These are phyloP conservation scores for Chydorus sphaericus DNA, from an alignment of 2,888 invertebrate genomes.

Conservation along the genomic window DNA sequence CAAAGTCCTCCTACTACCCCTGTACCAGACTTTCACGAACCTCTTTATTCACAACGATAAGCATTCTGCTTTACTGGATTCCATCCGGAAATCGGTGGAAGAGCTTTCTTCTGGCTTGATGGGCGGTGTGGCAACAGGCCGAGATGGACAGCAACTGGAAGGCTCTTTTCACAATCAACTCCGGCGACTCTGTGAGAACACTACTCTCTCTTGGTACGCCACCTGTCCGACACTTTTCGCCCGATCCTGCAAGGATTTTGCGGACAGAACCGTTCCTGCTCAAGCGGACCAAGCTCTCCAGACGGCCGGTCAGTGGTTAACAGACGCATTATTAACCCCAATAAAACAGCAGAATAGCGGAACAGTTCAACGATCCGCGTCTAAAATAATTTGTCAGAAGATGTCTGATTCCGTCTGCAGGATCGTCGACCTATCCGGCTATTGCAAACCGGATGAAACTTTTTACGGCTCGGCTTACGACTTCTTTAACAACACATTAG, in stretches of 20 bases:
- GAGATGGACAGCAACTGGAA: background rate
- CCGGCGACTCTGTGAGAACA: background rate
- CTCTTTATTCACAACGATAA: background rate
- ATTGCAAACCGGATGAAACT: background rate
- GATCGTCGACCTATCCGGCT: background rate
- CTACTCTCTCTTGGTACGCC: background rate
- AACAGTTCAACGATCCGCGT: background rate
- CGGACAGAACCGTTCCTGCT: background rate
- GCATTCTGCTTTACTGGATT: background rate
- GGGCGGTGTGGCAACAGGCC: background rate
- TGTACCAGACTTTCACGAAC: background rate
- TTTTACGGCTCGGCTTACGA: background rate
- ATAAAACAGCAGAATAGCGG: background rate
- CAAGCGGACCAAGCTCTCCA: background rate
- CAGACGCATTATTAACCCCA: background rate
- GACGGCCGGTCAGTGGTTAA: background rate
- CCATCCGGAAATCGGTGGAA: background rate
- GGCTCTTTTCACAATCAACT: background rate
- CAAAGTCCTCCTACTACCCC: background rate
- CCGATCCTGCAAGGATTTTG: background rate
- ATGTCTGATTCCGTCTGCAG: background rate
- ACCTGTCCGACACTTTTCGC: background rate
- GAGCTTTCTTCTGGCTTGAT: background rate
- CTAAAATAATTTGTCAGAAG: background rate
- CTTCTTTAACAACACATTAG: background rate